Percentiles rank a stretch among this genome's conserved stretches.
Evolutionary conservation across 2,888 invertebrate species (phyloP).

Genomic region (Yponomeuta cagnagella): DNA sequence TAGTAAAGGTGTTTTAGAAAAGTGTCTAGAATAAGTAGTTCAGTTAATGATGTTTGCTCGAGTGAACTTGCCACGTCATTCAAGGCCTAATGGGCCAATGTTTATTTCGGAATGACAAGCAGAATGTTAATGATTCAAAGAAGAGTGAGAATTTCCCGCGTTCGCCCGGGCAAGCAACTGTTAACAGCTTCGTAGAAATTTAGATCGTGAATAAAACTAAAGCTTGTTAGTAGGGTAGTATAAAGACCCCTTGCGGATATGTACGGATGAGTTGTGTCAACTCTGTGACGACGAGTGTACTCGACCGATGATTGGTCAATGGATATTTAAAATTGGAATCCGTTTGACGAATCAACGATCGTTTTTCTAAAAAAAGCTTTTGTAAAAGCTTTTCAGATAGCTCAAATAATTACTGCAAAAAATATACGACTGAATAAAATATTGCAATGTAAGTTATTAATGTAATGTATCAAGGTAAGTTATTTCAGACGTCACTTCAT

Average conservation of each 20-base stretch:
- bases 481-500: too few species aligned
- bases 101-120: neutral
- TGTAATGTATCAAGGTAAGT: too few species aligned
- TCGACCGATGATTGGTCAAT: neutral
- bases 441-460: too few species aligned
- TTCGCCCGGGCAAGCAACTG: neutral
- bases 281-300: too few species aligned
- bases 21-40: neutral
- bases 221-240: too few species aligned
- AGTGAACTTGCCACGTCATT: neutral
- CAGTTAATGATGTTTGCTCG: neutral
- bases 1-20: neutral
- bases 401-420: too few species aligned
- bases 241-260: too few species aligned
- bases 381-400: neutral
- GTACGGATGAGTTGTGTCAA: too few species aligned
- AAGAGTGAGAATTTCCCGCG: neutral
- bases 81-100: neutral
- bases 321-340: neutral
- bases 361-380: neutral
- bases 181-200: slow-evolving; percentile 1
- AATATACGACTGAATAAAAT: too few species aligned
- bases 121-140: neutral
- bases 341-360: neutral
- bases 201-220: neutral